A percentile compares a stretch with the other conserved stretches of the same genome.
Evolutionary conservation across 2,888 invertebrate species (phyloP).

Genomic region (Drosophila gaucha): DNA sequence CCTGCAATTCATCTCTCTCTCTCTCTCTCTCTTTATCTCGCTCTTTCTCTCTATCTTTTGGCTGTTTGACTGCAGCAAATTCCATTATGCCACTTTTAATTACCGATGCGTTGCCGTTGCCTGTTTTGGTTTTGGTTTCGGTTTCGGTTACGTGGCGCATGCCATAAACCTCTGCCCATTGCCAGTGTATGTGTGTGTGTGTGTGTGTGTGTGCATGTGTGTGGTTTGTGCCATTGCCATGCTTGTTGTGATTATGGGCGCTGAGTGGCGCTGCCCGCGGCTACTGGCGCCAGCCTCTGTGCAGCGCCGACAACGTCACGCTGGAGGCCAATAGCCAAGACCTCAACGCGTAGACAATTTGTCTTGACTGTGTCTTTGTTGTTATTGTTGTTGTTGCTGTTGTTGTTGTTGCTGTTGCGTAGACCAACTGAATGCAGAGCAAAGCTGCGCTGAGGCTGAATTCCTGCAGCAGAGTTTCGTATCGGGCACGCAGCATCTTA

Average conservation of each 20-base stretch:
- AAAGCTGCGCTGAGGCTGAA: conserved; percentile 11
- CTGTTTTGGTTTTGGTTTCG: conserved; percentile 56
- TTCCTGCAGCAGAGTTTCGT: conserved; percentile 27
- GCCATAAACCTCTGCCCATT: conserved; percentile 64
- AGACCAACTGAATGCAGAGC: conserved; percentile 53
- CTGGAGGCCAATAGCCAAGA: conserved; percentile 79
- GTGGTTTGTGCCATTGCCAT: conserved; percentile 57
- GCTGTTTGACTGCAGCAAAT: conserved; percentile 44
- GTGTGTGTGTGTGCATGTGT: conserved; percentile 25
- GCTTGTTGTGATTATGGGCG: conserved; percentile 61
- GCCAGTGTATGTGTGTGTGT: conserved; percentile 11
- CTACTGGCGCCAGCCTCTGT: conserved; percentile 59
- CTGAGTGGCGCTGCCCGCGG: conserved; percentile 65
- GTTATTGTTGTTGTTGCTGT: conserved; percentile 10
- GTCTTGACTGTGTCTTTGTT: conserved; percentile 60
- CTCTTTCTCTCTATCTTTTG: background rate
- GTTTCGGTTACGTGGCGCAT: conserved; percentile 72
- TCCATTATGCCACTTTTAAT: conserved; percentile 68
- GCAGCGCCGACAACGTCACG: conserved; percentile 64
- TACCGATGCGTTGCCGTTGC: conserved; percentile 60
- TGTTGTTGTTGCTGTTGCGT: conserved; percentile 5
- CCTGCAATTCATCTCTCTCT: background rate
- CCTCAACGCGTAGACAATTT: conserved; percentile 78
- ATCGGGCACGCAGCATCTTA: conserved; percentile 42
- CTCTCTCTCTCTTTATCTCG: background rate